Base-by-base conservation (phyloP, 2,113 vertebrate genomes). In the Cavia aperea region DNA sequence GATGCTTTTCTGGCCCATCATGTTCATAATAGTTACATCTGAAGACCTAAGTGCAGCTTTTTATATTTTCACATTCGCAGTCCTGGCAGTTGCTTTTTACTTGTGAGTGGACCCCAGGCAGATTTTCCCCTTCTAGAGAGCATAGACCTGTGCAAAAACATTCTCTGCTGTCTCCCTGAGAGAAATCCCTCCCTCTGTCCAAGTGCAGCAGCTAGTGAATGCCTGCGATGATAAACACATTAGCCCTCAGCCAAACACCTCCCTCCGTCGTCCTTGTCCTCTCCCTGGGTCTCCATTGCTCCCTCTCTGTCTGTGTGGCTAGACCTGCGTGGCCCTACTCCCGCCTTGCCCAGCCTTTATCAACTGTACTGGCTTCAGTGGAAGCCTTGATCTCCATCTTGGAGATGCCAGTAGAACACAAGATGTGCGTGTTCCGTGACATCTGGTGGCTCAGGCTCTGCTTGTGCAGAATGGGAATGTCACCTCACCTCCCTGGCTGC, bases 81-180 rank as follows among this genome's bases (percentile, higher is more conserved):
- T 39, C 36, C 36, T 36, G 70, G 73, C 26, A 88, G 2, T n/a
- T 66, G 60, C 79, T 88, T 94, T 96, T 91, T 92, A 43, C 81
- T 94, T 82, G 31, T 82, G 77, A 73, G 31, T 72, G 26, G 73
- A 93, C 56, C 92, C 66, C 88, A 77, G 7, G 73, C 73, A 51
- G 78, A 85, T 62, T 77, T 86, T 88, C 51, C 26, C 29, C 43
- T 90, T 89, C 46, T 92, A 49, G 54, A 62, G 91, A 63, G 70
- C 90, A 33, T 93, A 19, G 15, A 62, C 1, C 15, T 12, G 7
- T 43, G 65, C 33, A 31, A 68, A 87, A 90, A 90, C 46, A 82
- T 43, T 66, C 14, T 13, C 70, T 87, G 39, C 72, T 75, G 7
- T 86, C 23, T 39, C 79, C 82, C 68, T 11, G 46, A 77, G 78